Percentiles rank a stretch among this genome's conserved stretches.
Conservation (phyloP, 2,888 invertebrate genomes). For the Melanchra persicariae region DNA sequence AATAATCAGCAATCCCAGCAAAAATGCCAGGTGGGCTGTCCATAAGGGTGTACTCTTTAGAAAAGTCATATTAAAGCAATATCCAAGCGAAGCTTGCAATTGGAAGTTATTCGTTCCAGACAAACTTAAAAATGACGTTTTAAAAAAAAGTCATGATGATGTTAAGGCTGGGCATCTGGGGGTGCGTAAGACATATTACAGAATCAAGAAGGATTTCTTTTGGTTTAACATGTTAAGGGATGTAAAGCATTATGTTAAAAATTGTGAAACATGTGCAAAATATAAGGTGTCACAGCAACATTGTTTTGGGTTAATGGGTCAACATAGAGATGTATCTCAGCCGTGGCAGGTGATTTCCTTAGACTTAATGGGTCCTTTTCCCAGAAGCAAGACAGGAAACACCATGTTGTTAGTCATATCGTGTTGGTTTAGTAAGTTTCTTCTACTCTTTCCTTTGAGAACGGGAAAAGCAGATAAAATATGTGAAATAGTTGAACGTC, state of each 20-base stretch:
- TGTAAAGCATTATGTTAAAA: not conserved
- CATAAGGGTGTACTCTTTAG: not conserved
- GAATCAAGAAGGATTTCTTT: not conserved
- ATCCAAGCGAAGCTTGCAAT: not conserved
- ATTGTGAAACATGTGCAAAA: conserved; percentile 4
- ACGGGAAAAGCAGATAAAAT: not conserved
- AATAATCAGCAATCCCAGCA: not conserved
- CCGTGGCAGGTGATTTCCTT: conserved; percentile 17
- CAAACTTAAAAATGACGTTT: not conserved
- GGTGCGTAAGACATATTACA: not conserved
- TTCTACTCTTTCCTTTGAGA: not conserved
- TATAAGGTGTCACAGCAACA: conserved; percentile 7
- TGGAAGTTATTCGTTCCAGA: not conserved
- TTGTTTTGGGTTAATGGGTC: not conserved
- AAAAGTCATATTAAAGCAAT: not conserved
- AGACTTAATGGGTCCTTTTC: conserved; percentile 15
- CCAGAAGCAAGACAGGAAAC: conserved; percentile 4
- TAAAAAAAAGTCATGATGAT: not conserved
- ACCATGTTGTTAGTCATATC: conserved; percentile 17
- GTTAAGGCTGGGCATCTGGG: not conserved
- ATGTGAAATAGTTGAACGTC: not conserved
- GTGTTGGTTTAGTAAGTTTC: conserved; percentile 17
- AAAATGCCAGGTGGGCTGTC: not conserved
- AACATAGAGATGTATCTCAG: not conserved
- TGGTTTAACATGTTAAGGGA: conserved; percentile 6